Conservation (phyloP, 2,113 vertebrate species). For the Leucopternis melanops region DNA sequence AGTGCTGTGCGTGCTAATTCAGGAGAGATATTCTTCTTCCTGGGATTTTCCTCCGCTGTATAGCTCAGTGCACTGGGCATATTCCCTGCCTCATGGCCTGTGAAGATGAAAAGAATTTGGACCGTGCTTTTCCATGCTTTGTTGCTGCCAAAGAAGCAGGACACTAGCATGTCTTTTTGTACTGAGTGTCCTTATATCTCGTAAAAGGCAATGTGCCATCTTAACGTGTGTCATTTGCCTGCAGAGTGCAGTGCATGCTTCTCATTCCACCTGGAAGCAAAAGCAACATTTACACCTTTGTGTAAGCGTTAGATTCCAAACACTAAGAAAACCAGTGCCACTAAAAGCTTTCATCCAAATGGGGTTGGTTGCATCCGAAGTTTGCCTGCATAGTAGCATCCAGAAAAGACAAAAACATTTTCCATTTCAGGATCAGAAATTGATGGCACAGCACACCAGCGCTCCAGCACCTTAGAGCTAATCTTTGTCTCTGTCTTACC, state of each 20-base stretch:
- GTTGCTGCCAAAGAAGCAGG: not conserved
- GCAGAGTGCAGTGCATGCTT: fast-evolving
- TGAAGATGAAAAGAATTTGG: not conserved
- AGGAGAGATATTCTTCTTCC: not conserved
- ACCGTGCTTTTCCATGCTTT: not conserved
- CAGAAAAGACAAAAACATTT: not conserved
- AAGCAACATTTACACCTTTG: not conserved
- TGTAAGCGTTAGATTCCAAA: not conserved
- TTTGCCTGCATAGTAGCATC: not conserved
- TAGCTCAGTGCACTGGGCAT: not conserved
- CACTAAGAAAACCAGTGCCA: not conserved
- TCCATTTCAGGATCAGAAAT: not conserved
- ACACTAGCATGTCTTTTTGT: not conserved
- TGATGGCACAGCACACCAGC: fast-evolving
- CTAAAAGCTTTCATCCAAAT: not conserved
- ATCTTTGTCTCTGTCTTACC: not conserved
- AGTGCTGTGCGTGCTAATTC: not conserved
- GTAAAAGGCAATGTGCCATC: not conserved
- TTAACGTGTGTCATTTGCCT: not conserved
- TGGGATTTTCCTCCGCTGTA: not conserved
- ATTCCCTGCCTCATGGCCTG: not conserved
- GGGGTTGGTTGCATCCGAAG: not conserved
- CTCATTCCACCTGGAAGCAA: not conserved
- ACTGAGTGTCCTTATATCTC: not conserved
- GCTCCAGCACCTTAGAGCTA: not conserved